phyloP scores from a whole-genome alignment of 2,888 invertebrate genomes.

The Anagyrus pseudococci region DNA sequence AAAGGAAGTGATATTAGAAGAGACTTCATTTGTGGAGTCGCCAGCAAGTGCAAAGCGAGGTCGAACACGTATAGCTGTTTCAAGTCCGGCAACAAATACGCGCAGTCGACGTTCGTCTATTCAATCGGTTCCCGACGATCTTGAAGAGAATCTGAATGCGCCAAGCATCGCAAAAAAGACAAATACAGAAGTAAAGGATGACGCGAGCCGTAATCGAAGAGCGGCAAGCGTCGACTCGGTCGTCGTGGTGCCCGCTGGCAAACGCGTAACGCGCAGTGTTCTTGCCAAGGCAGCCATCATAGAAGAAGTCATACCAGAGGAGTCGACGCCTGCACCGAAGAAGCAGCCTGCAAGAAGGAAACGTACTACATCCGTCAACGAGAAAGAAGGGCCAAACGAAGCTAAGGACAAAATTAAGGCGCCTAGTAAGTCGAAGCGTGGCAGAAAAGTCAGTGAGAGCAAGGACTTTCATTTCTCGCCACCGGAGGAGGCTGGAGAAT shows the following conservation, averaged over 20 bases:
- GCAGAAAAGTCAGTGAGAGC: conserved; percentile 42
- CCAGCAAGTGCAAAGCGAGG: conserved; percentile 9
- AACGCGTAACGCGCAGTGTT: conserved; percentile 42
- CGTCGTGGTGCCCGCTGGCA: conserved; percentile 26
- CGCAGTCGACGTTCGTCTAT: conserved; percentile 49
- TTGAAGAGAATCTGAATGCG: conserved; percentile 43
- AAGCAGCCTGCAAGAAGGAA: conserved; percentile 42
- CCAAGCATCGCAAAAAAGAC: not conserved
- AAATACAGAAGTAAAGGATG: not conserved
- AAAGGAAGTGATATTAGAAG: conserved; percentile 44
- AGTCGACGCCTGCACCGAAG: conserved; percentile 21
- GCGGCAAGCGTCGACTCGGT: conserved; percentile 50
- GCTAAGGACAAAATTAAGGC: conserved; percentile 25
- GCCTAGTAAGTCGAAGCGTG: conserved; percentile 36
- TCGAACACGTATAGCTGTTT: not conserved
- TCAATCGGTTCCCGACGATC: conserved; percentile 52
- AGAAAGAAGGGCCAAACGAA: conserved; percentile 25
- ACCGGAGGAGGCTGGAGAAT: conserved; percentile 43
- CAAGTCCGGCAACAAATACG: conserved; percentile 43
- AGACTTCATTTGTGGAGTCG: conserved; percentile 29
- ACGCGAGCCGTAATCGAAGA: conserved; percentile 41
- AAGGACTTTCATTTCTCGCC: conserved; percentile 47
- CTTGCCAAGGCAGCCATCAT: conserved; percentile 39
- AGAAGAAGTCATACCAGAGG: conserved; percentile 29
- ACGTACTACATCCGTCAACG: conserved; percentile 38